Evolutionary conservation across 2,888 invertebrate species (phyloP), one percentile per base, ranked within the genome.

Genomic region (Caradrina kadenii): DNA sequence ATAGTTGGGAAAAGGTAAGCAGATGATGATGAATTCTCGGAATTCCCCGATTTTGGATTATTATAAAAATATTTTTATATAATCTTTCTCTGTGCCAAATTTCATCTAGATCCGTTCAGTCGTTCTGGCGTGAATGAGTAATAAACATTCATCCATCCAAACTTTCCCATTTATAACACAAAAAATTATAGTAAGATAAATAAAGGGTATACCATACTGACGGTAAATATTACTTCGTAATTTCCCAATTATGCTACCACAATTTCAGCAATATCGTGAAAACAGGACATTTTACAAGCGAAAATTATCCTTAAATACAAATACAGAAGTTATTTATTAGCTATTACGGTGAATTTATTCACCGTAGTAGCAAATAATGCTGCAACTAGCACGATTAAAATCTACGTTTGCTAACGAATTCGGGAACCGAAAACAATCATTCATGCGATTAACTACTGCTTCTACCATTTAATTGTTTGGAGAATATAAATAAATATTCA

Each of bases 281-380:
- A 58, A 48, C 13, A 48, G 52, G 10, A 19, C 17, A 19, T n/a
- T 61, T 61, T 21, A 66, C 26, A 17, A 56, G n/a, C 15, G 19
- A 31, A 65, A 54, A 74, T 49, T 6, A 50, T 48, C 22, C n/a
- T 59, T 42, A 66, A 74, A 73, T 79, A 79, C 49, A 78, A 65
- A 78, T 53, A 60, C 58, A 26, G 0, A 45, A 42, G 63, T 69
- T 49, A 69, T 82, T 73, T 82, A 79, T 56, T 62, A 52, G 63
- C 62, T 66, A 70, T 80, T 82, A 65, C 11, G n/a, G n/a, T 63
- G 63, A 66, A 80, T 79, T 70, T 82, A 80, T 80, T 80, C 59
- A 75, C 58, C 55, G 61, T 63, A 50, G 10, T 6, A 58, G 49
- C 58, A 63, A 68, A 49, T 55, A 77, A 49, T 52, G 63, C 39